Base-by-base conservation (phyloP, 2,797 vertebrate genomes). In the Alcedo atthis region DNA sequence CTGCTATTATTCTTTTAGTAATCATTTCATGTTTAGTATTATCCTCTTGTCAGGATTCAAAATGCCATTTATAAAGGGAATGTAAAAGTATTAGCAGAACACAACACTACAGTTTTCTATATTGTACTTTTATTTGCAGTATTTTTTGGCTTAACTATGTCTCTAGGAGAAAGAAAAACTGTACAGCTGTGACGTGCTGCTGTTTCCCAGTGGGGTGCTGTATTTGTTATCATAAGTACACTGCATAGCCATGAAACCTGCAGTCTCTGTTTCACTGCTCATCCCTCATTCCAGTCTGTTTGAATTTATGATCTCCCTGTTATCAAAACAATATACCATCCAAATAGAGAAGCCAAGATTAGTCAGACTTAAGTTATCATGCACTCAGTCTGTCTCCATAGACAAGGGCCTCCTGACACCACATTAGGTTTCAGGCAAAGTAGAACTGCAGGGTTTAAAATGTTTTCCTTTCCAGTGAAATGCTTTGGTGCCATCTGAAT, bases 401-500 rank as follows among this genome's bases (percentile, higher is more conserved):
- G 69, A 37, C 76, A 45, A 43, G 79, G 49, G 20, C 86, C 96
- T 88, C 87, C 78, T 92, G 71, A 89, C 43, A 63, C 53, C 1
- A 58, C 73, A 76, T 75, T 55, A 55, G 33, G 30, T 91, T 93
- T 91, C 62, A 81, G 67, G 69, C 1, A 2, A 77, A 90, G 76
- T 22, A 69, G 53, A 42, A 54, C 88, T 92, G 78, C 0, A 0
- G 86, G 21, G 30, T 92, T 95, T 61, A n/a, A 83, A 88, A 59
- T 88, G 42, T 92, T 94, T 95, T 89, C 46, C 70, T 96, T 94
- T 95, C 62, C 57, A 92, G 81, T 12, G 2, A 87, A 93, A 74
- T 83, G 48, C 76, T 83, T 63, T 37, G n/a, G 76, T 90, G 61
- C 69, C 68, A 87, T 93, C 71, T 82, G 70, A 96, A 80, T 89